Evolutionary conservation across 2,888 invertebrate species (phyloP), one percentile per base, ranked within the genome.

Genomic region (Zhuqinia jingwanae): DNA sequence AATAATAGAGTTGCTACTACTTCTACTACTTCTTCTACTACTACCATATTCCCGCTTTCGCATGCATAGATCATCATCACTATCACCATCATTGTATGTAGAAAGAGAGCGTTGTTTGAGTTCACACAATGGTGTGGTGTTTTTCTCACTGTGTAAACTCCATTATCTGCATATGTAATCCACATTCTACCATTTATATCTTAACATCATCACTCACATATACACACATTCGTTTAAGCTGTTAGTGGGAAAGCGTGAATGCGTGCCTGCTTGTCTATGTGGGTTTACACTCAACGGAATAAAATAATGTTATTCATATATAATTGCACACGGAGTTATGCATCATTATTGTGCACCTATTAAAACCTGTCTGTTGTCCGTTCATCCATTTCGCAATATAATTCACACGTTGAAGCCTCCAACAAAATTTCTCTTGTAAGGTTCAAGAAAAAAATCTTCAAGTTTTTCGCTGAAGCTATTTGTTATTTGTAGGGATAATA

Each of bases 51-150:
- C 36, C 36, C 8, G 53, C 17, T 53, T 53, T 53, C 6, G 15
- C 17, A 53, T 53, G 25, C 17, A 53, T 53, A 11, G 25, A 22
- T 58, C 27, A 25, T 22, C 56, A 20, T 58, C 58, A 13, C 25
- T 25, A 17, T 58, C 2, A 8, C 27, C 15, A 10, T n/a, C n/a
- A n/a, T n/a, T n/a, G n/a, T n/a, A n/a, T 22, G 17, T 50, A 47
- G 27, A 70, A 50, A 70, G 36, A 8, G 36, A 50, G 50, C 47
- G 70, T 70, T 70, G 70, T 70, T 70, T 70, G 70, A 70, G 70
- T 50, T 50, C 50, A 70, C 70, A 70, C 70, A 70, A 70, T 70
- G 70, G 70, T 27, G 22, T 47, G 25, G 45, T 25, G 25, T 70
- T 50, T 50, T 70, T 27, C 25, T 27, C 50, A 25, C 45, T 70